Percentiles rank a stretch among this genome's conserved stretches.
phyloP scores from a whole-genome alignment of 2,113 vertebrate species.

The human region DNA sequence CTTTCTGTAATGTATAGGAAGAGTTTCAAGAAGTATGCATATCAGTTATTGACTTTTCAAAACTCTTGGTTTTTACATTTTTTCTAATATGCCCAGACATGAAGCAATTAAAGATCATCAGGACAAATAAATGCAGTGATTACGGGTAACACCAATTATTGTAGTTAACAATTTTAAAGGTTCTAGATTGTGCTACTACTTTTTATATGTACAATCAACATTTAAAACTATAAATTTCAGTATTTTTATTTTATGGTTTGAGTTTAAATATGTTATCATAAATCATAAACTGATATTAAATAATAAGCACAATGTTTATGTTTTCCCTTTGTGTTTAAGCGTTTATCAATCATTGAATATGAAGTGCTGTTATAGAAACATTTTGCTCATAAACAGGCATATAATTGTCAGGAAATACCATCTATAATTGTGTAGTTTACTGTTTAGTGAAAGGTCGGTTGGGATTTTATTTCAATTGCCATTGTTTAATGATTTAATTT shows the following conservation, averaged over 20 bases:
- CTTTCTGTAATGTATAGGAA: neutral
- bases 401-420: slow-evolving; percentile 15
- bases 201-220: neutral
- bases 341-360: neutral
- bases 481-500: slow-evolving; percentile 56
- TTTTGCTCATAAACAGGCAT: neutral
- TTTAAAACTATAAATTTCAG: neutral
- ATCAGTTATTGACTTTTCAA: neutral
- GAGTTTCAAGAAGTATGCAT: neutral
- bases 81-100: neutral
- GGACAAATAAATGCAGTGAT: neutral
- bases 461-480: slow-evolving; percentile 31
- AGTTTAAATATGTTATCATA: neutral
- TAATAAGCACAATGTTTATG: neutral
- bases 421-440: neutral
- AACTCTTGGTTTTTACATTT: neutral
- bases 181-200: neutral
- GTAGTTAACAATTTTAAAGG: neutral
- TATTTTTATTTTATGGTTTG: neutral
- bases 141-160: neutral
- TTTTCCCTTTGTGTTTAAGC: neutral
- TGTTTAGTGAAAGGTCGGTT: neutral
- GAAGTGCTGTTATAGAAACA: neutral
- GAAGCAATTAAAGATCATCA: neutral
- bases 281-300: slow-evolving; percentile 22